Base-by-base conservation (phyloP, 2,888 invertebrate species). In the Oscheius onirici region DNA sequence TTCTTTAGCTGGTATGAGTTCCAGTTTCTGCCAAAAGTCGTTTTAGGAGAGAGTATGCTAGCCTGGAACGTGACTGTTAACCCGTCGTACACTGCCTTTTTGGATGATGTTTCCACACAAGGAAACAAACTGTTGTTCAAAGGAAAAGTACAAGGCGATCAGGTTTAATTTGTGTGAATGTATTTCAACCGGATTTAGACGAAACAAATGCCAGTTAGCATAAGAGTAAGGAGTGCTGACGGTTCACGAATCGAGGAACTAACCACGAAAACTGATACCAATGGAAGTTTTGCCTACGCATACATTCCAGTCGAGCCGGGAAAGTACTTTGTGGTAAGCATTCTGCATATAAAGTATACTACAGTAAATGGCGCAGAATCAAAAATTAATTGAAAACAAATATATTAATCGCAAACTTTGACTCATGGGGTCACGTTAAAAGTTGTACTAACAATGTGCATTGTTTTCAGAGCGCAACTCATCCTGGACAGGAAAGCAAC, bases 1-100 rank as follows among this genome's bases (percentile, higher is more conserved):
- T 51, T 79, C 79, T 13, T 72, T 75, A 11, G 72, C 79, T 44
- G 79, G 79, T 72, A 58, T 20, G 54, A 34, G 46, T 46, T 11
- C 22, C 24, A 49, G 6, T 17, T 22, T 5, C 2, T n/a, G n/a
- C 11, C 15, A 15, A 3, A n/a, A 6, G n/a, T 46, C 46, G 17
- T 3, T 55, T 61, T 26, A 72, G 72, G 72, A 57, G 73, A 79
- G 20, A 72, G 71, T 2, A 49, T 41, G 1, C 67, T 79, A 6
- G 20, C 69, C 0, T 79, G 79, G 79, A 76, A 79, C 67, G 61
- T 79, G 3, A 73, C 77, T 26, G 74, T 79, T 2, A 54, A 71
- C 22, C 79, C 79, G 17, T 69, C 74, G 11, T 79, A 79, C 60
- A 68, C 65, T n/a, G 76, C 71, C 1, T 49, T 72, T 24, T 52